These are phyloP conservation scores for Sorex maritimensis DNA, from an alignment of 2,797 vertebrate species.

Conservation along the genomic window DNA sequence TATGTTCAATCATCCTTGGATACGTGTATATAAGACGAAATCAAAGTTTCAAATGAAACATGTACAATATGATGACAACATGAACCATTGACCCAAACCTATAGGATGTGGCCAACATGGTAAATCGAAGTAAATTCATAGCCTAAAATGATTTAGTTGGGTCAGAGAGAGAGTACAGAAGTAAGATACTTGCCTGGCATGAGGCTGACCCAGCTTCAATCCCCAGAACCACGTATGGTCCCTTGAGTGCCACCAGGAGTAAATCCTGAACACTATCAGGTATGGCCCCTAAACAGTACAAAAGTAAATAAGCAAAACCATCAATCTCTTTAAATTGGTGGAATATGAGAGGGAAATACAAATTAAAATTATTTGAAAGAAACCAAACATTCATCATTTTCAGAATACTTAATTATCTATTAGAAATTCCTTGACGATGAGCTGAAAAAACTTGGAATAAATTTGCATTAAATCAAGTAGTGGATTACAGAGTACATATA, in stretches of 20 bases:
- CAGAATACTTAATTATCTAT: slow-evolving; percentile 73
- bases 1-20: background rate
- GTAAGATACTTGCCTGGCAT: no score
- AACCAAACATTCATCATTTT: slow-evolving; percentile 68
- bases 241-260: no score
- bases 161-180: no score
- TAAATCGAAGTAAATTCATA: slow-evolving; percentile 24
- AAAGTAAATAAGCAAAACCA: background rate
- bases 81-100: background rate
- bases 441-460: slow-evolving; percentile 56
- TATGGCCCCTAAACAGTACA: background rate
- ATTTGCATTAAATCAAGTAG: slow-evolving; percentile 60
- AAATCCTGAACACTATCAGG: no score
- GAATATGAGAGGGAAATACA: background rate
- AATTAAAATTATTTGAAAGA: slow-evolving; percentile 38
- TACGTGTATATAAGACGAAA: background rate
- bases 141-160: slow-evolving; percentile 4
- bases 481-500: slow-evolving; percentile 44
- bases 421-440: slow-evolving; percentile 52
- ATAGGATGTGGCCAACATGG: background rate
- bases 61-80: slow-evolving; percentile 1
- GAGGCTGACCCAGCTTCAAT: no score
- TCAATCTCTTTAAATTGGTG: background rate
- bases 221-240: no score
- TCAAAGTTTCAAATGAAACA: background rate